These are phyloP conservation scores for Oryzias melastigma DNA, from an alignment of 2,113 vertebrate species.

Conservation along the genomic window DNA sequence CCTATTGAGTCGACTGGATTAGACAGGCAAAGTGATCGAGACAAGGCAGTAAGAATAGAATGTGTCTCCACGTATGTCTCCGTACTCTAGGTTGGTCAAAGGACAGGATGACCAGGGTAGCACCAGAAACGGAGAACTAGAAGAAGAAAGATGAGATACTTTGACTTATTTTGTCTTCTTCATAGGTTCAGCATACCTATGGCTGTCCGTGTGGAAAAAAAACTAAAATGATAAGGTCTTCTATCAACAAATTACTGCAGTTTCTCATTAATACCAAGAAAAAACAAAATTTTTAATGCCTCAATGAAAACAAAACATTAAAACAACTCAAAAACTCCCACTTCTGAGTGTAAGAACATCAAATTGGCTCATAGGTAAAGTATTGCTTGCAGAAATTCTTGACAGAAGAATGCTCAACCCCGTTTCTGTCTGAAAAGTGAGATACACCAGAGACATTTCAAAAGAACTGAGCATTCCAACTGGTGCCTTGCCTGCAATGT, in stretches of 20 bases:
- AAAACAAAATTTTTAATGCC: slow-evolving; percentile 7
- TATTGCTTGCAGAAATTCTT: slow-evolving; percentile 49
- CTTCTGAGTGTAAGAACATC: slow-evolving; percentile 52
- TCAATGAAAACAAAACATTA: slow-evolving; percentile 10
- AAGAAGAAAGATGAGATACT: too few species aligned
- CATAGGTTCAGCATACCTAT: too few species aligned
- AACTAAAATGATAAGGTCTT: too few species aligned
- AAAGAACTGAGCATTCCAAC: slow-evolving; percentile 49
- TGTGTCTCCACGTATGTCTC: slow-evolving; percentile 13
- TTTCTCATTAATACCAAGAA: too few species aligned
- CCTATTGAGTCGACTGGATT: too few species aligned
- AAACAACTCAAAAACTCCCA: slow-evolving; percentile 26
- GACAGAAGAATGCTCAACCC: slow-evolving; percentile 51
- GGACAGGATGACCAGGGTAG: slow-evolving; percentile 1
- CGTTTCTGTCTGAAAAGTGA: slow-evolving; percentile 52
- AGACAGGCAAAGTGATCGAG: slow-evolving; percentile 13
- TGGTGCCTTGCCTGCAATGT: slow-evolving; percentile 33
- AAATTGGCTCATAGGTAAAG: slow-evolving; percentile 65
- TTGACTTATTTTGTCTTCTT: too few species aligned
- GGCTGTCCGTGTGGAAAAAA: too few species aligned
- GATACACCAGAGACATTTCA: slow-evolving; percentile 58
- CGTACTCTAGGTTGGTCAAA: slow-evolving; percentile 14
- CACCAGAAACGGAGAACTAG: background rate
- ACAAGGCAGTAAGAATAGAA: slow-evolving; percentile 15
- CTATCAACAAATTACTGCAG: too few species aligned